Evolutionary conservation across 2,113 vertebrate genomes (phyloP), one percentile per base, ranked within the genome.

Genomic region (Erpornis zantholeuca): DNA sequence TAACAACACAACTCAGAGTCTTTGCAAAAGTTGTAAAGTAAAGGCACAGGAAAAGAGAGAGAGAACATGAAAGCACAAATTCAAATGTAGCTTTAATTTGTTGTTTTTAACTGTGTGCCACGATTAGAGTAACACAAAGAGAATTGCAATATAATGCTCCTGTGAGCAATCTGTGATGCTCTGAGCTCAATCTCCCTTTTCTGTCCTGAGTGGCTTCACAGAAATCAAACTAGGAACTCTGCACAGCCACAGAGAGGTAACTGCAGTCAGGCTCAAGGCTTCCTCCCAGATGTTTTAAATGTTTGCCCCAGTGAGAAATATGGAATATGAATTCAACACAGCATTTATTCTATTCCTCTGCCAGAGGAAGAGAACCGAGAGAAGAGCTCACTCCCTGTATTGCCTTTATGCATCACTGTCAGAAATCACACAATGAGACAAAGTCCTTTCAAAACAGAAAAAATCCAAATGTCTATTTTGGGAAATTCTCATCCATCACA

Each of bases 401-500:
- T 90, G 57, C 47, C 83, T 77, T 71, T 60, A 66, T 81, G 8
- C 25, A 78, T 78, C 68, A 59, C 35, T 69, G 76, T 79, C 85
- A 88, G 75, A 44, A 93, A 61, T 5, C 1, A 2, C 4, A 11
- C 2, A 4, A 44, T 54, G 40, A 84, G 49, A 75, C 50, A 15
- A 70, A 82, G 69, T 47, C 47, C 31, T 92, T 81, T 61, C 27
- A 20, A 7, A 63, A 57, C 21, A 28, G 17, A 36, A 63, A 36
- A 45, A 21, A 49, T 7, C 31, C 35, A 72, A 64, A 31, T 57
- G 38, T 9, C 88, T 95, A 23, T 84, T 94, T 60, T 76, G 15
- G 73, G 64, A 81, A n/a, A 65, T 81, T 84, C 42, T 79, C 66
- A 94, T 90, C 72, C 75, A 94, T 96, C 90, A 96, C 31, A 25